These are phyloP conservation scores for Silurus asotus DNA, from an alignment of 2,113 vertebrate genomes.

Conservation along the genomic window DNA sequence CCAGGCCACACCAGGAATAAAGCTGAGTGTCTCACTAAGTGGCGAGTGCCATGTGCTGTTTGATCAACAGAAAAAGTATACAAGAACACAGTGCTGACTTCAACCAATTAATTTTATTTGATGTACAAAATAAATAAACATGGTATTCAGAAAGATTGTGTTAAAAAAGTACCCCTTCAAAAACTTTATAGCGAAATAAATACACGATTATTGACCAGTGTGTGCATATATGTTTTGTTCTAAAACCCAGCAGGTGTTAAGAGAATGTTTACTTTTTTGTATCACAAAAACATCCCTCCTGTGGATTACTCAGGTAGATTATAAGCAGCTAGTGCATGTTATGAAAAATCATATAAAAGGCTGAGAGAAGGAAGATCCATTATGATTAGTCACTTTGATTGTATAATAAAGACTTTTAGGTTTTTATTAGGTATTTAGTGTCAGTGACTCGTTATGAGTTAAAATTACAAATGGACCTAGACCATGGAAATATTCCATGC, in stretches of 20 bases:
- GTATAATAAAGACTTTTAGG: not conserved
- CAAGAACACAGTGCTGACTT: not conserved
- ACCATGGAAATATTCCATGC: too few species aligned
- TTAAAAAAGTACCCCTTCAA: not conserved
- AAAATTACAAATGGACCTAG: not conserved
- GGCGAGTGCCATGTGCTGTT: not conserved
- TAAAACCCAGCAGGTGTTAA: not conserved
- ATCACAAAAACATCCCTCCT: not conserved
- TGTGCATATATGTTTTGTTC: not conserved
- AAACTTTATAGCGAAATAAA: not conserved
- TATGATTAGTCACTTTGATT: not conserved
- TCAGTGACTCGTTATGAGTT: not conserved
- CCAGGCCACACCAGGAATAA: not conserved
- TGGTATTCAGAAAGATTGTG: not conserved
- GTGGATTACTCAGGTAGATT: not conserved
- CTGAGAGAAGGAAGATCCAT: not conserved
- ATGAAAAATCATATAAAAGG: not conserved
- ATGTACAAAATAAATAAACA: not conserved
- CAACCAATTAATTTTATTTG: not conserved
- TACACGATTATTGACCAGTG: too few species aligned
- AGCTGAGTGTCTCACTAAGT: not conserved
- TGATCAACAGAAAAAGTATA: constrained; percentile 5
- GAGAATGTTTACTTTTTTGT: not conserved
- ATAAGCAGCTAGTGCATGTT: not conserved
- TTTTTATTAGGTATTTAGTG: not conserved